Base-by-base conservation (phyloP, 1,140 invertebrate species). In the Trypoxylus dichotomus region DNA sequence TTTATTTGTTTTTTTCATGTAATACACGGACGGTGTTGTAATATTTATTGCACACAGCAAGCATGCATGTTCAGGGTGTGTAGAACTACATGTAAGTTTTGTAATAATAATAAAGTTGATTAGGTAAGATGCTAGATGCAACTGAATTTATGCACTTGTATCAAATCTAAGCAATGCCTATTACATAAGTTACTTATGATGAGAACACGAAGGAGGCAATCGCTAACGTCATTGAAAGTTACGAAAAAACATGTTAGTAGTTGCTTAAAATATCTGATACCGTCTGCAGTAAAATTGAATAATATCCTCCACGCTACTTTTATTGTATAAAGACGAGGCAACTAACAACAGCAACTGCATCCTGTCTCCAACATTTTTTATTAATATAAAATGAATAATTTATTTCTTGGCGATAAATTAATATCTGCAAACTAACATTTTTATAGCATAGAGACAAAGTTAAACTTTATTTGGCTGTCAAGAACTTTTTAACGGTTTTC, bases 61-160 rank as follows among this genome's bases (percentile, higher is more conserved):
- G 24, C 60, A 68, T 68, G 25, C 60, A 68, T 68, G 60, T 29
- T 29, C 24, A 19, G 60, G 24, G 19, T 68, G 24, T 68, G 60
- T 24, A 68, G 27, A 21, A 29, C 21, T 27, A 68, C 21, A 68
- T 21, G 60, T 68, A 68, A 68, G 24, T 27, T 68, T 68, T 68
- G 60, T 68, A 68, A 68, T 68, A 29, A 68, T 24, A 68, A 24
- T 68, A 68, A 68, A 68, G 60, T 68, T 68, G 25, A 68, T 68
- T 68, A 68, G 60, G 60, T 68, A 68, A 68, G 60, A 68, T 68
- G 19, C 27, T 25, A 24, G 24, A 29, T 68, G 60, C 24, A 68
- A 68, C 15, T 27, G 27, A 68, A 68, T 68, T 24, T 24, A 68
- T 29, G 15, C 24, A 68, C 15, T 27, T 25, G 60, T 68, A 68